These are phyloP conservation scores for Vicugna pacos DNA, from an alignment of 2,113 vertebrate species.

Conservation along the genomic window DNA sequence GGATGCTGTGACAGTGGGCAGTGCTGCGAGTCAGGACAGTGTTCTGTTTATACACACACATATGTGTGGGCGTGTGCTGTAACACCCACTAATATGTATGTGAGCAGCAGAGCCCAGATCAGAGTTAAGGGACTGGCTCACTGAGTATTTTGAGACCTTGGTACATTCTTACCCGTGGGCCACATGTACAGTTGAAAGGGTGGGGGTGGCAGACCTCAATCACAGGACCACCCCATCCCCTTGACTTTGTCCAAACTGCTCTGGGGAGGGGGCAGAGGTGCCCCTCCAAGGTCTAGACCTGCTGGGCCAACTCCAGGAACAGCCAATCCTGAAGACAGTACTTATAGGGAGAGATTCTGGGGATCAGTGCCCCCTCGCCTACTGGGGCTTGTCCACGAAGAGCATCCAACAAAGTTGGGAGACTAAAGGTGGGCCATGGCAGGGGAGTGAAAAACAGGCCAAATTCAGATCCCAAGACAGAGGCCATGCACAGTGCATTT, in stretches of 20 bases:
- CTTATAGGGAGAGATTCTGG: neutral
- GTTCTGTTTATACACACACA: neutral
- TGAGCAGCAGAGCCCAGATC: neutral
- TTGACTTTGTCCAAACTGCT: neutral
- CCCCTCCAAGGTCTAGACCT: neutral
- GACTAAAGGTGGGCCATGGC: neutral
- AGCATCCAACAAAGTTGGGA: neutral
- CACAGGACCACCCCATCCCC: neutral
- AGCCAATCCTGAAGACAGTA: neutral
- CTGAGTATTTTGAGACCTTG: neutral
- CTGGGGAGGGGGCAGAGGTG: neutral
- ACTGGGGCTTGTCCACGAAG: neutral
- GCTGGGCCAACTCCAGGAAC: neutral
- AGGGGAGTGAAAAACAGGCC: neutral
- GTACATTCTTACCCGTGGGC: neutral
- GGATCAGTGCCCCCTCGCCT: fast-evolving
- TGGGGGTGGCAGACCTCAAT: fast-evolving
- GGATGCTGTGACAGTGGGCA: neutral
- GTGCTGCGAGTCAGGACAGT: neutral
- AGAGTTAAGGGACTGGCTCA: neutral
- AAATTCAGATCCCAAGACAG: neutral
- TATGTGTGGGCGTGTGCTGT: neutral
- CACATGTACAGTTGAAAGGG: fast-evolving
- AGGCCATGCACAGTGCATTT: neutral
- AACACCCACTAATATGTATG: neutral